These are phyloP conservation scores for Galeopsomyia nigrocyanea DNA, from an alignment of 2,888 invertebrate genomes.

Conservation along the genomic window DNA sequence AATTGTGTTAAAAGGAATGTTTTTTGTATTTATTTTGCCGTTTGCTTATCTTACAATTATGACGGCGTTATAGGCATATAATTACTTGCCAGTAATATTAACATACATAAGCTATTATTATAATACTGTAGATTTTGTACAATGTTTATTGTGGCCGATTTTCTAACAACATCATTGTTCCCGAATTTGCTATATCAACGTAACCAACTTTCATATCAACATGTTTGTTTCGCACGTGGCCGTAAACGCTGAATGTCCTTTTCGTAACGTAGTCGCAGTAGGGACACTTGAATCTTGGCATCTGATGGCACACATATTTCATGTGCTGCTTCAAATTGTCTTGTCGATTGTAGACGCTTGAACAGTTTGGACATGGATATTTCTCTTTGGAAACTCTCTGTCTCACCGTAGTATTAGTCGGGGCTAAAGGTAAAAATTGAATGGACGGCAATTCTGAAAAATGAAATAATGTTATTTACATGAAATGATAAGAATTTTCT, in stretches of 20 bases:
- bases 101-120: too few species aligned
- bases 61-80: too few species aligned
- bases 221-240: conserved; percentile 40
- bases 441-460: conserved; percentile 13
- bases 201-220: conserved; percentile 23
- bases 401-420: too few species aligned
- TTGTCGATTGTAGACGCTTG: conserved; percentile 43
- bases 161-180: background rate
- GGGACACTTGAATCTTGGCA: conserved; percentile 56
- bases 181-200: conserved; percentile 6
- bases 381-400: background rate
- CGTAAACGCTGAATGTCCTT: conserved; percentile 35
- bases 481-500: too few species aligned
- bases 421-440: too few species aligned
- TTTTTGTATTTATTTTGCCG: too few species aligned
- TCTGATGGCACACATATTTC: conserved; percentile 51
- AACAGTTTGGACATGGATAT: conserved; percentile 47
- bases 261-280: conserved; percentile 49
- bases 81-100: too few species aligned
- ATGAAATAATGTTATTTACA: too few species aligned
- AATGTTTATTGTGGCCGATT: too few species aligned
- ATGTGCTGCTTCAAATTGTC: conserved; percentile 51
- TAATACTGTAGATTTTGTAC: too few species aligned
- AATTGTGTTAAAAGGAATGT: too few species aligned
- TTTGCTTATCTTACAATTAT: too few species aligned